Base-by-base conservation (phyloP, 2,888 invertebrate genomes). In the Lepidocyrtinus sp. region DNA sequence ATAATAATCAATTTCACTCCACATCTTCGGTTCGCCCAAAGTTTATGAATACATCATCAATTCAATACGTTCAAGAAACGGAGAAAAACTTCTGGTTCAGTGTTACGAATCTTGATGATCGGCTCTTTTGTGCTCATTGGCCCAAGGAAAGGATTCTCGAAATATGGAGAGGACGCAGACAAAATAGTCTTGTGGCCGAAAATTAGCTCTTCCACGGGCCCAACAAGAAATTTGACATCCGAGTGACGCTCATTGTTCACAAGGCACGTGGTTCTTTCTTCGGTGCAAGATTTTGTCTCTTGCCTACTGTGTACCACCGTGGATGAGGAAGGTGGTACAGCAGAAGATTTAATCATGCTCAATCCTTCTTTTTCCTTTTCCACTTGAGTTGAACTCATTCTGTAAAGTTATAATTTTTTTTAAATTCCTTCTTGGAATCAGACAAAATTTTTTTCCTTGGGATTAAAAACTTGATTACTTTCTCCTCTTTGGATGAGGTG, bases 81-180 rank as follows among this genome's bases (percentile, higher is more conserved):
- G 61, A 94, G 88, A 88, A 96, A 95, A 0, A 95, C 94, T 5
- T 93, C 92, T 0, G 95, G 94, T 87, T 96, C 95, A 0, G 95
- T 94, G 88, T 96, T 95, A 0, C 95, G 94, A 68, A 95, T 89
- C 87, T 94, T 94, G 68, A 82, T 78, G 3, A 82, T 55, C 95
- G 92, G 91, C 90, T 85, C 85, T 7, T 81, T 83, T 0, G 92
- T 92, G 0, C 93, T 92, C 87, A 94, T 88, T 0, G 93, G 92
- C 27, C 95, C 94, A 87, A 94, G 94, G 87, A 96, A 95, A 93
- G 95, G 94, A 5, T 94, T 94, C 88, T 95, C 95, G 88, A 96
- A 96, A 1, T 96, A 95, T 0, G 94, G 94, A 87, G 94, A 94
- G 0, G 95, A 95, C 7, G 94, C 93, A 0, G 94, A 94, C 45